Conservation (phyloP, 2,888 invertebrate genomes). For the Catotricha subobsoleta region DNA sequence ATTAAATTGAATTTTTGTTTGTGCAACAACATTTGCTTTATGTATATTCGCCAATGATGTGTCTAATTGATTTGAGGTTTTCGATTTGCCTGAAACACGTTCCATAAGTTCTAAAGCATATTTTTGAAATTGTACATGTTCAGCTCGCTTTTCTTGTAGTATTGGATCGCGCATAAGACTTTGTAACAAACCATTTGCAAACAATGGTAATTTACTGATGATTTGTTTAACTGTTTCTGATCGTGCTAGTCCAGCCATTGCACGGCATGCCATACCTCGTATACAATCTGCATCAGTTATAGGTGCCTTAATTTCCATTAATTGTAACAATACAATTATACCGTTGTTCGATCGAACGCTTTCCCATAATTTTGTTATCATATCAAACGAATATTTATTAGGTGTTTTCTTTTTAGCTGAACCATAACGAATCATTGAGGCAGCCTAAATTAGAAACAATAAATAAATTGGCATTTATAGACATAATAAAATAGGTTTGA, state of each 20-base stretch:
- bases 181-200: slow-evolving; percentile 84
- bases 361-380: slow-evolving; percentile 87
- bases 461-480: background rate
- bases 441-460: slow-evolving; percentile 22
- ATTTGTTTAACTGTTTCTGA: slow-evolving; percentile 88
- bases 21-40: slow-evolving; percentile 85
- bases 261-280: slow-evolving; percentile 81
- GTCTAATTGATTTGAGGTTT: slow-evolving; percentile 63
- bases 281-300: slow-evolving; percentile 94
- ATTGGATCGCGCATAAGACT: slow-evolving; percentile 93
- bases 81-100: slow-evolving; percentile 78
- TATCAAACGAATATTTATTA: slow-evolving; percentile 55
- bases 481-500: background rate
- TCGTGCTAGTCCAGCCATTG: slow-evolving; percentile 82
- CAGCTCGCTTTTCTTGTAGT: slow-evolving; percentile 85
- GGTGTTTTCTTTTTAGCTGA: slow-evolving; percentile 37
- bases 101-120: slow-evolving; percentile 82
- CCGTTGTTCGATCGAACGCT: slow-evolving; percentile 87
- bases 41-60: slow-evolving; percentile 79
- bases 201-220: slow-evolving; percentile 83
- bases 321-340: slow-evolving; percentile 79
- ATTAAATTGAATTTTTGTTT: slow-evolving; percentile 89
- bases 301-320: slow-evolving; percentile 83
- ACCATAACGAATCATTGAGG: slow-evolving; percentile 32
- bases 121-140: slow-evolving; percentile 90